A percentile compares a stretch with the other conserved stretches of the same genome.
Evolutionary conservation across 2,797 vertebrate species (phyloP).

Genomic region (Gastrophryne carolinensis): DNA sequence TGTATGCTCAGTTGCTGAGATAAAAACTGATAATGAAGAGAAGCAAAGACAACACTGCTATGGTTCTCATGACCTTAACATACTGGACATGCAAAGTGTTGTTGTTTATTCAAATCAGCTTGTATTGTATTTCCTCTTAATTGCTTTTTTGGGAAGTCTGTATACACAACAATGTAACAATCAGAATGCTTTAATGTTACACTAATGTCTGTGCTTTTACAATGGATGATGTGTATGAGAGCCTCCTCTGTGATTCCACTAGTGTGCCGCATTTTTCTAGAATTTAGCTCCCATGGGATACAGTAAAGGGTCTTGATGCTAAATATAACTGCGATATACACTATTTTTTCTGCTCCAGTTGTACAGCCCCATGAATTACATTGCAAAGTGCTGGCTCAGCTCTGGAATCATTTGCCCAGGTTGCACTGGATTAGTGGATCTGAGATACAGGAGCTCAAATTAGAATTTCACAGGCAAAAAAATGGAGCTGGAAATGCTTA

Average conservation of each 20-base stretch:
- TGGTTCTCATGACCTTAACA: not conserved
- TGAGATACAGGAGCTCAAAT: not conserved
- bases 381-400: not conserved
- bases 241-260: not conserved
- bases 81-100: not conserved
- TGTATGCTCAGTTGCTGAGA: conserved; percentile 14
- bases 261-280: not conserved
- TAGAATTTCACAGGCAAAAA: not conserved
- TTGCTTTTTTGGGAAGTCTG: conserved; percentile 15
- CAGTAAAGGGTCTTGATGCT: not conserved
- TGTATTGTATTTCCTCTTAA: not conserved
- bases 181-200: not conserved
- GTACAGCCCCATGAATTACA: not conserved
- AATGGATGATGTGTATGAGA: not conserved
- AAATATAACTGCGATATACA: conserved; percentile 4
- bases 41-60: not conserved
- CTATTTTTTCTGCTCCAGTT: not conserved
- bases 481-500: no score
- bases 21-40: not conserved
- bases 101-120: not conserved
- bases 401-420: not conserved
- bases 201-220: not conserved
- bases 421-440: not conserved
- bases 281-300: not conserved
- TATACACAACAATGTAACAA: not conserved